A percentile compares a stretch with the other conserved stretches of the same genome.
Conservation (phyloP, 1,140 invertebrate genomes). For the Conus ventricosus region DNA sequence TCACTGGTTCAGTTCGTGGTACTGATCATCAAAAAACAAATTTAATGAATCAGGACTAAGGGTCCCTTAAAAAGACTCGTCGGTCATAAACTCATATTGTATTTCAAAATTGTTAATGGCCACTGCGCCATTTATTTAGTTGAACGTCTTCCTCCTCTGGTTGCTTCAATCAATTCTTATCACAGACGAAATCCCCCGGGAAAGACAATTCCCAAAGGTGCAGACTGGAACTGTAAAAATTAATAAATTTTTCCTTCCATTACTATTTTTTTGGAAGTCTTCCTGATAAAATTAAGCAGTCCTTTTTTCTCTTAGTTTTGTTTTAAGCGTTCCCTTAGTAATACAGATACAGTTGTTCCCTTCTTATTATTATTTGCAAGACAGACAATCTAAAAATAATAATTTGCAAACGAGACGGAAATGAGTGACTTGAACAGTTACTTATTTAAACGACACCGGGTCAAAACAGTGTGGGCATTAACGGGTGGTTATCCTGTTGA, state of each 20-base stretch:
- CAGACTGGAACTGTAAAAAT: not conserved
- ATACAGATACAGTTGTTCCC: not conserved
- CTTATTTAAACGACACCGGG: not conserved
- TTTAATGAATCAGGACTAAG: conserved; percentile 25
- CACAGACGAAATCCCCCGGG: not conserved
- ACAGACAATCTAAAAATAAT: not conserved
- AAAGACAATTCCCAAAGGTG: not conserved
- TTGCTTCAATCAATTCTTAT: conserved; percentile 2
- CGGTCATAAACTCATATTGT: not conserved
- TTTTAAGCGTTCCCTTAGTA: not conserved
- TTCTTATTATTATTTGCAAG: not conserved
- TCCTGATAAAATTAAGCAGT: not conserved
- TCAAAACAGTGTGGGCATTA: not conserved
- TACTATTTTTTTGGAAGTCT: not conserved
- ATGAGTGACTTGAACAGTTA: not conserved
- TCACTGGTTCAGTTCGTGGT: not conserved
- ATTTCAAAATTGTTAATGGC: conserved; percentile 15
- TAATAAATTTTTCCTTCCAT: not conserved
- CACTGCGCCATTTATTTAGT: not conserved
- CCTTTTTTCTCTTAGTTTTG: no score
- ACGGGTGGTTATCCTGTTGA: not conserved
- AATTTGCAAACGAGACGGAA: not conserved
- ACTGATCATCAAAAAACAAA: conserved; percentile 22
- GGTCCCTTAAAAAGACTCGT: not conserved
- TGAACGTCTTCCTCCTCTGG: not conserved